Evolutionary conservation across 1,140 invertebrate genomes (phyloP).

Genomic region (Aricia agestis): DNA sequence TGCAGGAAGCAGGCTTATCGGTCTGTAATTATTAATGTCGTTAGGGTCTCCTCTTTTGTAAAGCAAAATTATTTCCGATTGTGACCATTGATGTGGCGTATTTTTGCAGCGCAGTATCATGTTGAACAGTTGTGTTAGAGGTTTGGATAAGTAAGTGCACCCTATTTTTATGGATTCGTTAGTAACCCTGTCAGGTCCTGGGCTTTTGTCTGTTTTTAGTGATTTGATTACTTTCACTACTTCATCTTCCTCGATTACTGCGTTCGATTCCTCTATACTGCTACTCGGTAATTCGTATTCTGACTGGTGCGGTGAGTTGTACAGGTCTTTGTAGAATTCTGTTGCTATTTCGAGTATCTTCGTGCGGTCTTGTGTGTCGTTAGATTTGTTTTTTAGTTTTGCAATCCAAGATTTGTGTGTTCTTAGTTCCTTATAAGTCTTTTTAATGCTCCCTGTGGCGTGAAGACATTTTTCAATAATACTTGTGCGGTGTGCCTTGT

Average conservation of each 20-base stretch:
- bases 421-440: slow-evolving; percentile 27
- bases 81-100: background rate
- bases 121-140: too few species aligned
- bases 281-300: too few species aligned
- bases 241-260: too few species aligned
- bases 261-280: too few species aligned
- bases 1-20: too few species aligned
- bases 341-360: slow-evolving; percentile 20
- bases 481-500: slow-evolving; percentile 22
- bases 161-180: slow-evolving; percentile 22
- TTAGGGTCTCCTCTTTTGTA: too few species aligned
- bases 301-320: background rate
- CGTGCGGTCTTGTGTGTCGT: slow-evolving; percentile 24
- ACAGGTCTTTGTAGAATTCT: slow-evolving; percentile 19
- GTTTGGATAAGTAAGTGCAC: slow-evolving; percentile 5
- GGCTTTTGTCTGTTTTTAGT: too few species aligned
- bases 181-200: too few species aligned
- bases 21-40: too few species aligned
- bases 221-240: too few species aligned
- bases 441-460: slow-evolving; percentile 19
- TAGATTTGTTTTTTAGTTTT: slow-evolving; percentile 20
- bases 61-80: slow-evolving; percentile 10
- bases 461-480: slow-evolving; percentile 27
- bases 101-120: background rate
- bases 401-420: slow-evolving; percentile 29